phyloP scores from a whole-genome alignment of 2,113 vertebrate species.

The Dicaeum eximium region DNA sequence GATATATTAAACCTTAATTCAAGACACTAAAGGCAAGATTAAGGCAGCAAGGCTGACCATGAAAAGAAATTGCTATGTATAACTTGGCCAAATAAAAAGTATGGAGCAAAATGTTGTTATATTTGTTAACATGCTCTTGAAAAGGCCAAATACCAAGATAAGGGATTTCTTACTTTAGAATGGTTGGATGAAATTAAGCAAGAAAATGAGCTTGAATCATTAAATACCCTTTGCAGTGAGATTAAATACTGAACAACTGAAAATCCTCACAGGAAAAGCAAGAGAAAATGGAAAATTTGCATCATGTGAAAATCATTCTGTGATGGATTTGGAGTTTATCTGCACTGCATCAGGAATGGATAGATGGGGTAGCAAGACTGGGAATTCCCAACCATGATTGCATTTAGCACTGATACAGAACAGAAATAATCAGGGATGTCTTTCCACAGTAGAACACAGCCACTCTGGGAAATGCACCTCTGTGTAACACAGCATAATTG shows the following conservation, averaged over 20 bases:
- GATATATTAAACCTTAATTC: neutral
- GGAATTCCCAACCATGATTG: neutral
- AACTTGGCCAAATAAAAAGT: neutral
- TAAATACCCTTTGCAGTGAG: neutral
- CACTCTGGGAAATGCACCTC: neutral
- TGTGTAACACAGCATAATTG: neutral
- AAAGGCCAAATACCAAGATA: neutral
- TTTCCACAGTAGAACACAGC: neutral
- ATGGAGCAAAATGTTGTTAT: neutral
- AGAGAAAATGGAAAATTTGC: neutral
- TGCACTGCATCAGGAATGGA: neutral
- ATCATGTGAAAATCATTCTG: neutral
- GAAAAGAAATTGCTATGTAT: neutral
- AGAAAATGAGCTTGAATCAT: neutral
- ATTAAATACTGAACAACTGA: neutral
- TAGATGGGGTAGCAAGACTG: neutral
- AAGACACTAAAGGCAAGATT: neutral
- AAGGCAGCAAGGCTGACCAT: neutral
- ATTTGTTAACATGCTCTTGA: conserved; percentile 1
- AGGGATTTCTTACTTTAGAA: neutral
- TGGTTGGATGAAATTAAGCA: neutral
- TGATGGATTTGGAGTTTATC: neutral
- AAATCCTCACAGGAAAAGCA: neutral
- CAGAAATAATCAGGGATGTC: neutral
- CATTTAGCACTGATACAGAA: neutral